phyloP scores from a whole-genome alignment of 2,113 vertebrate species.

The Daboia siamensis region DNA sequence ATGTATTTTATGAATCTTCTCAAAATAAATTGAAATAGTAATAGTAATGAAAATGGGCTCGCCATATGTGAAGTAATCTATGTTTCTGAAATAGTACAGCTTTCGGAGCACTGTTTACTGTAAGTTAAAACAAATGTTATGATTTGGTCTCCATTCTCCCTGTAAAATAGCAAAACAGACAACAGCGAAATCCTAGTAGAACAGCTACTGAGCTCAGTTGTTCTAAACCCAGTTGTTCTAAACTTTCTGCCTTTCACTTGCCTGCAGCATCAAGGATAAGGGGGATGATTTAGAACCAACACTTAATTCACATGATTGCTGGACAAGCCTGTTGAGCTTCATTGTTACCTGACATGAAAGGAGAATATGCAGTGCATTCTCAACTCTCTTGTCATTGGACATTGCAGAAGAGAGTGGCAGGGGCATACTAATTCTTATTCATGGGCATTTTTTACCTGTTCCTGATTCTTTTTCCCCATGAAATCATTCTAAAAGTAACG shows the following conservation, averaged over 20 bases:
- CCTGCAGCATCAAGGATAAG: background rate
- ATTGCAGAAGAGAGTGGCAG: background rate
- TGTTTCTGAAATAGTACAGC: background rate
- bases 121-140: background rate
- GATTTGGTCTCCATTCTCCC: background rate
- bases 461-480: background rate
- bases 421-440: background rate
- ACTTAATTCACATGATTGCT: background rate
- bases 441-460: background rate
- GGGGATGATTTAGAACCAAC: background rate
- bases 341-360: background rate
- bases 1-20: background rate
- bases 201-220: background rate
- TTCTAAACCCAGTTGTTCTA: background rate
- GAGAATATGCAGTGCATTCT: background rate
- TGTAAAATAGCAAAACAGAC: background rate
- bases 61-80: background rate
- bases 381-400: background rate
- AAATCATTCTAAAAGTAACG: background rate
- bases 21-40: background rate
- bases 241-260: background rate
- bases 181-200: background rate
- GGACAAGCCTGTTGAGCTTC: background rate
- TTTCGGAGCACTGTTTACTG: background rate
- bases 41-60: background rate